Conservation (phyloP, 2,113 vertebrate species). For the Ceyx margarethae region DNA sequence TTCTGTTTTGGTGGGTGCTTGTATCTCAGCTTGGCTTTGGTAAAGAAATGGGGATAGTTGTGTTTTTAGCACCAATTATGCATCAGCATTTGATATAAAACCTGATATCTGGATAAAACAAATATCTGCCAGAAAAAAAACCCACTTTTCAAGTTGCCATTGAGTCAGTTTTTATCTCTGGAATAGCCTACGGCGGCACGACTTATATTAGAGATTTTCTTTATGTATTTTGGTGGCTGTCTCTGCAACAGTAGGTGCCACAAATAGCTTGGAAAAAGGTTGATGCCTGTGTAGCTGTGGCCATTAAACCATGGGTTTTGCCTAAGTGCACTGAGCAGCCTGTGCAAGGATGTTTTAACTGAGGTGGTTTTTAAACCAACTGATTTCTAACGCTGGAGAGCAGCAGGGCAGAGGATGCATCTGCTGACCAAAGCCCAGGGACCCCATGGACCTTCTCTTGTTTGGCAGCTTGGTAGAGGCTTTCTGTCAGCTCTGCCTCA, state of each 20-base stretch:
- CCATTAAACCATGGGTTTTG: background rate
- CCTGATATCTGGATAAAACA: background rate
- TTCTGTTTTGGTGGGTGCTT: background rate
- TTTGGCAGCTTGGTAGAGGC: background rate
- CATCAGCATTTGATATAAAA: background rate
- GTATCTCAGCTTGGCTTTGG: background rate
- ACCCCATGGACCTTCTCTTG: background rate
- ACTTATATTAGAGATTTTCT: background rate
- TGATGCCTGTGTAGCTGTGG: background rate
- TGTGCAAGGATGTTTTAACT: background rate
- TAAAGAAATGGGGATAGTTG: background rate
- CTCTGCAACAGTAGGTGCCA: background rate
- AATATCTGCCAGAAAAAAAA: background rate
- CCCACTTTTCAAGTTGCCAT: background rate
- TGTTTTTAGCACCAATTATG: background rate
- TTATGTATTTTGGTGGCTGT: background rate
- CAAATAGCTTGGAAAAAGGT: background rate
- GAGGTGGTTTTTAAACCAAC: background rate
- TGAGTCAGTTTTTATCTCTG: background rate
- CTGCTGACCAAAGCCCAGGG: background rate
- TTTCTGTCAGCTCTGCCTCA: background rate
- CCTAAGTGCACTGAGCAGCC: rapidly evolving
- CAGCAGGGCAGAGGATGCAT: background rate
- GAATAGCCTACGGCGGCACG: background rate
- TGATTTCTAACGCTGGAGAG: background rate